These are phyloP conservation scores for Morone chrysops DNA, from an alignment of 2,113 vertebrate genomes.

Conservation along the genomic window DNA sequence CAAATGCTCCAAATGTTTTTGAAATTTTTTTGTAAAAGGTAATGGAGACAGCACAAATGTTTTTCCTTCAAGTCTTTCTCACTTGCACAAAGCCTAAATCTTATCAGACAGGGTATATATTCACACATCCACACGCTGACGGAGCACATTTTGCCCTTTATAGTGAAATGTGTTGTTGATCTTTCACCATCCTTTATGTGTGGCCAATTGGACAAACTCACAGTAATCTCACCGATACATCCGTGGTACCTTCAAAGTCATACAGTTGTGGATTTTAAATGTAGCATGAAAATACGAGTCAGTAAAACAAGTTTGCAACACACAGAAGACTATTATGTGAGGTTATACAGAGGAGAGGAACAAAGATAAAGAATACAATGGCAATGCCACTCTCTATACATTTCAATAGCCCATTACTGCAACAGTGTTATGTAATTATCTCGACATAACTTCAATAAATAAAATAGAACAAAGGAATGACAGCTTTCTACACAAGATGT, in stretches of 20 bases:
- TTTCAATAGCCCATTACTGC: not conserved
- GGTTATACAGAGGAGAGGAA: slow-evolving; percentile 8
- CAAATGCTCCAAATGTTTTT: slow-evolving; percentile 22
- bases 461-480: not conserved
- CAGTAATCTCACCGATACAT: no score
- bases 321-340: not conserved
- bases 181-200: slow-evolving; percentile 17
- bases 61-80: not conserved
- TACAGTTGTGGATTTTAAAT: no score
- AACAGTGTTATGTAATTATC: not conserved
- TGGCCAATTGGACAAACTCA: no score
- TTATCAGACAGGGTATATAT: slow-evolving; percentile 15
- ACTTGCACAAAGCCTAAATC: slow-evolving; percentile 20
- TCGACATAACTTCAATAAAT: not conserved
- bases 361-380: not conserved
- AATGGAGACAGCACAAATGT: slow-evolving; percentile 9
- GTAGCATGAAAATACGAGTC: not conserved
- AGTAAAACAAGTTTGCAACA: not conserved
- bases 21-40: not conserved
- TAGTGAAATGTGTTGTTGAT: not conserved
- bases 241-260: no score
- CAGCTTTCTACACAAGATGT: not conserved
- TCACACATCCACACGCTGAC: slow-evolving; percentile 13
- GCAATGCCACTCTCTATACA: not conserved
- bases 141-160: slow-evolving; percentile 17